Percentiles rank a stretch among this genome's conserved stretches.
These are phyloP conservation scores for Cephus pulcher DNA, from an alignment of 2,888 invertebrate genomes.

Conservation along the genomic window DNA sequence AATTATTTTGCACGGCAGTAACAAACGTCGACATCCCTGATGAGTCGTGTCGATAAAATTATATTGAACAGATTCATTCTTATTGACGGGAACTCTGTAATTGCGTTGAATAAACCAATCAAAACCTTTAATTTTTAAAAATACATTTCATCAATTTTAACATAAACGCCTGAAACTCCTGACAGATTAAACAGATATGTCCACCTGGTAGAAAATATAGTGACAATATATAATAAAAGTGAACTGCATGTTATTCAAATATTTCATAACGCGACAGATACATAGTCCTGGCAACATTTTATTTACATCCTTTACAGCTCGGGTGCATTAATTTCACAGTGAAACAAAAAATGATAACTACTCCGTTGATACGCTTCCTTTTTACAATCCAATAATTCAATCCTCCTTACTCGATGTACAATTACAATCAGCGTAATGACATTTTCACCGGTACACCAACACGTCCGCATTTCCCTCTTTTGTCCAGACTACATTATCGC, in stretches of 20 bases:
- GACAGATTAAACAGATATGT: background rate
- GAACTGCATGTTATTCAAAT: background rate
- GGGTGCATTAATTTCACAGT: constrained; percentile 1
- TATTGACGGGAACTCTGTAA: background rate
- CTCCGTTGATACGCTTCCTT: background rate
- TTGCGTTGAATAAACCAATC: background rate
- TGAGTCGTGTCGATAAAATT: background rate
- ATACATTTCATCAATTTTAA: background rate
- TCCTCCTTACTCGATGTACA: constrained; percentile 35
- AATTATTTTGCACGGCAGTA: background rate
- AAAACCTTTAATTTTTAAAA: background rate
- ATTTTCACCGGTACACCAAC: constrained; percentile 37
- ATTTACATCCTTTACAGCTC: background rate
- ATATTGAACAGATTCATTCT: background rate
- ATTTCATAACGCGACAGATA: background rate
- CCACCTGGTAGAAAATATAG: background rate
- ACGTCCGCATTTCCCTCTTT: constrained; percentile 26
- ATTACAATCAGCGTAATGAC: constrained; percentile 60
- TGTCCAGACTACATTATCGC: constrained; percentile 32
- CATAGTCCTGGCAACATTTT: background rate
- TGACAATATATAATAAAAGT: background rate
- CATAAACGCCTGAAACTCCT: background rate
- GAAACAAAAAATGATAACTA: constrained; percentile 11
- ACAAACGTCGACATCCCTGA: background rate
- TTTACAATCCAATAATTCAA: constrained; percentile 31